These are phyloP conservation scores for Drosophila cognata DNA, from an alignment of 2,888 invertebrate species.

Conservation along the genomic window DNA sequence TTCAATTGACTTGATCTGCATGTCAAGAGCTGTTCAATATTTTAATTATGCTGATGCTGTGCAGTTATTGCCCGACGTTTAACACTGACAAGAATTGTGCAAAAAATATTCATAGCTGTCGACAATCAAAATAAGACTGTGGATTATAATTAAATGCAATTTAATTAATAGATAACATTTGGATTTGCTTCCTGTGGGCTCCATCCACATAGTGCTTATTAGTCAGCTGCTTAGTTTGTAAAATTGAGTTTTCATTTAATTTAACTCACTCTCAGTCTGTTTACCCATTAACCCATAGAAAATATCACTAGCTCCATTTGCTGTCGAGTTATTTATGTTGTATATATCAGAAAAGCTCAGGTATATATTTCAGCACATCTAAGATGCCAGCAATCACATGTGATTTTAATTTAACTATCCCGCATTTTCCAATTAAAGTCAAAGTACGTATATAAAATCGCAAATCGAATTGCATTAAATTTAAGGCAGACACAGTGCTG, in stretches of 20 bases:
- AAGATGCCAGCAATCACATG: conserved; percentile 11
- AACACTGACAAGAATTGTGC: not conserved
- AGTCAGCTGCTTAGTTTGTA: not conserved
- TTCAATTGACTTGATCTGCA: conserved; percentile 15
- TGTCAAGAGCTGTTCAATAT: conserved; percentile 5
- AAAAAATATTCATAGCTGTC: not conserved
- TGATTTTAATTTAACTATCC: conserved; percentile 35
- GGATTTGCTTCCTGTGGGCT: not conserved
- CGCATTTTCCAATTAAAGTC: conserved; percentile 42
- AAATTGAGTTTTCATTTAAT: not conserved
- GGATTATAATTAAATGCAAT: not conserved
- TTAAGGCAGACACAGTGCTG: conserved; percentile 37
- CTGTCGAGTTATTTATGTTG: not conserved
- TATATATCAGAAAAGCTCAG: not conserved
- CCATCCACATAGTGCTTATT: not conserved
- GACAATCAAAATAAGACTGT: not conserved
- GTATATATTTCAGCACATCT: conserved; percentile 4
- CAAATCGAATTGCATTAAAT: conserved; percentile 71
- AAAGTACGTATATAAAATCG: conserved; percentile 28
- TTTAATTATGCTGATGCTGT: not conserved
- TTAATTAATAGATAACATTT: conserved; percentile 2
- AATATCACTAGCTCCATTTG: not conserved
- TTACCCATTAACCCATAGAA: not conserved
- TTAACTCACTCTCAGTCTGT: not conserved
- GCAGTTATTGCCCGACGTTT: not conserved